phyloP scores from a whole-genome alignment of 1,140 invertebrate genomes.

The Papilio machaon region DNA sequence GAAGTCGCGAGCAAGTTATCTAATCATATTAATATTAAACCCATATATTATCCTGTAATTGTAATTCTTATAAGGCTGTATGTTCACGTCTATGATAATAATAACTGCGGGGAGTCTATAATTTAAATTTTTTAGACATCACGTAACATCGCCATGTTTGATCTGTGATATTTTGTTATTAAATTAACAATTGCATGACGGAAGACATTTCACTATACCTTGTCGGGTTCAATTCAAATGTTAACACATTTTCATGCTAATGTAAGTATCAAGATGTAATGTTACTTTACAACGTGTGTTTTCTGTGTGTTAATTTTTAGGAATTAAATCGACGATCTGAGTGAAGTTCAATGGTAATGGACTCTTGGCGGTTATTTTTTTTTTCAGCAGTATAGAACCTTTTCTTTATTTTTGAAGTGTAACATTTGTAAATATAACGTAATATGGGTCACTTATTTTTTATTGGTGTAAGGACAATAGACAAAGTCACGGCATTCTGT shows the following conservation, averaged over 20 bases:
- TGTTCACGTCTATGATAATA: not conserved
- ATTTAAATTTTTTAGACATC: not conserved
- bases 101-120: not conserved
- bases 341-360: too few relatives aligned
- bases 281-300: not conserved
- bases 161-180: constrained; percentile 4
- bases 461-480: constrained; percentile 25
- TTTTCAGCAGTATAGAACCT: not conserved
- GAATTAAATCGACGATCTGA: too few relatives aligned
- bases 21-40: not conserved
- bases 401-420: not conserved
- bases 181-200: constrained; percentile 19
- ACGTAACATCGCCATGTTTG: constrained; percentile 13
- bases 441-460: constrained; percentile 23
- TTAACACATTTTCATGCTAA: constrained; percentile 1
- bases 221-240: constrained; percentile 1
- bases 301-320: too few relatives aligned
- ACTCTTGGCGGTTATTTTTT: too few relatives aligned
- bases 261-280: constrained; percentile 4
- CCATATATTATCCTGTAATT: not conserved
- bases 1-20: too few relatives aligned
- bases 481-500: constrained; percentile 40
- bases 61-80: not conserved
- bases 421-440: constrained; percentile 14
- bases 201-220: constrained; percentile 1